Evolutionary conservation across 2,113 vertebrate species (phyloP).

Genomic region (Heloderma charlesbogerti): DNA sequence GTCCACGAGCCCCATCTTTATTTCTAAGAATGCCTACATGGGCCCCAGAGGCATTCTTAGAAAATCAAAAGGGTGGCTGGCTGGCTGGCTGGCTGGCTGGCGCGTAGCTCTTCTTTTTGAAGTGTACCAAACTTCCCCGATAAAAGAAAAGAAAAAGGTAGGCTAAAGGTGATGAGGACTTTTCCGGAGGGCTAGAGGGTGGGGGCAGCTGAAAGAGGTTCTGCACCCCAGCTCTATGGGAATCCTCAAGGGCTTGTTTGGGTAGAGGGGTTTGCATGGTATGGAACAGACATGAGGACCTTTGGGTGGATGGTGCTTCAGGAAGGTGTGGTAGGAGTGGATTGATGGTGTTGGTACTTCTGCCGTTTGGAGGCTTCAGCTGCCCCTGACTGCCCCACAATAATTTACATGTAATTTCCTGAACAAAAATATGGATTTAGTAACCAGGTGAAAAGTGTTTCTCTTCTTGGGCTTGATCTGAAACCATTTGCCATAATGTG

Average conservation of each 20-base stretch:
- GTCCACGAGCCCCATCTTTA: too few species aligned
- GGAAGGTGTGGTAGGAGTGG: not conserved
- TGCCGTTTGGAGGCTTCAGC: not conserved
- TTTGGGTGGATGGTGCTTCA: not conserved
- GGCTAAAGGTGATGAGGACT: too few species aligned
- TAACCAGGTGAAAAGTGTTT: slow-evolving; percentile 46
- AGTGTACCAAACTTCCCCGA: too few species aligned
- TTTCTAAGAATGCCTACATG: too few species aligned
- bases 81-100: too few species aligned
- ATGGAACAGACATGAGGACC: not conserved
- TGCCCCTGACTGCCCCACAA: not conserved
- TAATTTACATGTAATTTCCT: not conserved
- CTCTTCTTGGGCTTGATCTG: slow-evolving; percentile 56
- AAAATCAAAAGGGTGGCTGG: too few species aligned
- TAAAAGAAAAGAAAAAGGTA: too few species aligned
- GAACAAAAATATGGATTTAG: slow-evolving; percentile 5
- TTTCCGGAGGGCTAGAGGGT: too few species aligned
- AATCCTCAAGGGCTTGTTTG: not conserved
- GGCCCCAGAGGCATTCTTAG: too few species aligned
- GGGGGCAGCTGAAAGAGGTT: not conserved
- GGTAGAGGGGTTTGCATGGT: not conserved
- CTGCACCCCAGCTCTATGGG: not conserved
- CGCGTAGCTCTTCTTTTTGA: too few species aligned
- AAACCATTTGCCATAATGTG: slow-evolving; percentile 70
- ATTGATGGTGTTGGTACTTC: not conserved